Evolutionary conservation across 1,140 invertebrate genomes (phyloP).

Genomic region (Papilio xuthus): DNA sequence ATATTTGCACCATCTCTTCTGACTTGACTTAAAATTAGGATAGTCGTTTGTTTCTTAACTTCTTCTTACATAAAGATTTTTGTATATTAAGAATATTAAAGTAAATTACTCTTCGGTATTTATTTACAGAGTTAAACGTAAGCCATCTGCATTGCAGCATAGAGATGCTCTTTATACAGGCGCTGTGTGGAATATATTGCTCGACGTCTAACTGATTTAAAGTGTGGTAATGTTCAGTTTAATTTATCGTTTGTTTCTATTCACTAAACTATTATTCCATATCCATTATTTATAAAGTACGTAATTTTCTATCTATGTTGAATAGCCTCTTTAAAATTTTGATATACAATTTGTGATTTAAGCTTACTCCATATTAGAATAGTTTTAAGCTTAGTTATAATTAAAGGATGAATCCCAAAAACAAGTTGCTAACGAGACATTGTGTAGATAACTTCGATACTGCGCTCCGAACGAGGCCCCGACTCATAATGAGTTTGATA

Average conservation of each 20-base stretch:
- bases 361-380: not conserved
- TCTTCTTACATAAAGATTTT: not conserved
- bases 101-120: not conserved
- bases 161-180: not conserved
- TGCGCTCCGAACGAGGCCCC: slow-evolving; percentile 18
- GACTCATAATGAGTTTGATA: slow-evolving; percentile 28
- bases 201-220: not conserved
- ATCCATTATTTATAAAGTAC: not conserved
- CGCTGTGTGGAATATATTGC: slow-evolving; percentile 4
- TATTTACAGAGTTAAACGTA: not conserved
- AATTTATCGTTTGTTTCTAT: not conserved
- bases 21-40: too few species aligned
- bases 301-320: not conserved
- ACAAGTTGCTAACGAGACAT: slow-evolving; percentile 21
- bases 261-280: not conserved
- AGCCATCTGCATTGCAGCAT: slow-evolving; percentile 13
- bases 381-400: not conserved
- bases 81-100: not conserved
- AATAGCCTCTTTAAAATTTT: not conserved
- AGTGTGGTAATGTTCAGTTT: slow-evolving; percentile 7
- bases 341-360: not conserved
- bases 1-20: too few species aligned
- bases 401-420: slow-evolving; percentile 6
- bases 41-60: too few species aligned
- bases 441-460: slow-evolving; percentile 8